Evolutionary conservation across 2,113 vertebrate genomes (phyloP), one percentile per base, ranked within the genome.

Genomic region (Carlito syrichta): DNA sequence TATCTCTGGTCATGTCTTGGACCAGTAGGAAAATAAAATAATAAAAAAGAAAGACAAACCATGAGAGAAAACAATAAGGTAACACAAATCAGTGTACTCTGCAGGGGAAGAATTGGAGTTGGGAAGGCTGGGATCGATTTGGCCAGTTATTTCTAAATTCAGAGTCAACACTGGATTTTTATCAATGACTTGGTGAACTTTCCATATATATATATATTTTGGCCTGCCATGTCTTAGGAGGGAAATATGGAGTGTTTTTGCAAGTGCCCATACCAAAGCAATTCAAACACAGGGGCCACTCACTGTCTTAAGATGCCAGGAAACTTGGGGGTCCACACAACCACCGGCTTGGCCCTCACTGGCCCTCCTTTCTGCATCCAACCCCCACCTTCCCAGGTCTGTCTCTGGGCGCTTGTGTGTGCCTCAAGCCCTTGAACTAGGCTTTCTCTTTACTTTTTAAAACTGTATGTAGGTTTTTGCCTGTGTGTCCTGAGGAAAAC

Each of bases 131-230:
- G 98, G 97, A 97, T 97, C 97, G 98, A 98, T 96, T 94, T 97
- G 97, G 88, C 95, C 97, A 97, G 97, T 97, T 98, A 98, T 97
- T 98, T 98, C 98, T 98, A 98, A 98, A 98, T 98, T 98, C 98
- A 98, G 98, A 99, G 98, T 98, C 98, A 98, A 98, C 98, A 98
- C 19, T 60, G 74, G 50, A 48, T 98, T 98, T 97, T 97, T 98
- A 98, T 97, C 97, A 98, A 93, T 97, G 98, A 98, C 97, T 98
- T 98, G 91, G 97, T 98, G 98, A 98, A 95, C 98, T 98, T 98
- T 98, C 97, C 96, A 96, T 96, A 95, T 84, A 91, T 96, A 95
- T 84, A 91, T 89, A 79, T 95, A 23, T 97, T 93, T 97, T 96
- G 94, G 82, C 76, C 96, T 95, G 93, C 38, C 30, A 45, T 83